Evolutionary conservation across 1,140 invertebrate genomes (phyloP).

Genomic region (Ridgeia piscesae): DNA sequence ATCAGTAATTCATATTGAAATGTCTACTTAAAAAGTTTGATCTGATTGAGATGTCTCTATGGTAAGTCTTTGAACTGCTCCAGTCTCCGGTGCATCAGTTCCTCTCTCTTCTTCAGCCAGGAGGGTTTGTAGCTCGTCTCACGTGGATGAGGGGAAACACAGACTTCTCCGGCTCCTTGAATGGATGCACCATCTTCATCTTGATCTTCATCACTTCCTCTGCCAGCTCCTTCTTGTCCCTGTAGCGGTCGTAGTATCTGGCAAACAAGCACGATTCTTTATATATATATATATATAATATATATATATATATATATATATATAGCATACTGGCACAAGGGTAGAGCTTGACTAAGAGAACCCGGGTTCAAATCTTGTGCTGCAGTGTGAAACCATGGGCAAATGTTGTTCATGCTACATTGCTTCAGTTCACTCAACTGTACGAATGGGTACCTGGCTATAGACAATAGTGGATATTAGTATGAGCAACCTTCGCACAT

Average conservation of each 20-base stretch:
- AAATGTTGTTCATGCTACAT: no score
- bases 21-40: background rate
- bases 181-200: slow-evolving; percentile 79
- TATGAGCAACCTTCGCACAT: no score
- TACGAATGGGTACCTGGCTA: no score
- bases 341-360: no score
- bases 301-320: no score
- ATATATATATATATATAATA: no score
- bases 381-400: no score
- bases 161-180: slow-evolving; percentile 67
- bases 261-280: slow-evolving; percentile 26
- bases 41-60: background rate
- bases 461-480: no score
- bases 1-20: background rate
- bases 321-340: no score
- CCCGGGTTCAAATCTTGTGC: no score
- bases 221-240: slow-evolving; percentile 82
- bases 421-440: no score
- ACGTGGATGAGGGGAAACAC: slow-evolving; percentile 68
- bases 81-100: slow-evolving; percentile 34
- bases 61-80: slow-evolving; percentile 48
- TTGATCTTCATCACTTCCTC: slow-evolving; percentile 84
- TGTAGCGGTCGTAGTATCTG: slow-evolving; percentile 85
- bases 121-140: slow-evolving; percentile 64
- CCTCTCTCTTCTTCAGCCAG: slow-evolving; percentile 67